Percentiles rank a stretch among this genome's conserved stretches.
phyloP scores from a whole-genome alignment of 30 jellyfish, hydroid and myxozoan species.

The Thelohanellus kitauei region DNA sequence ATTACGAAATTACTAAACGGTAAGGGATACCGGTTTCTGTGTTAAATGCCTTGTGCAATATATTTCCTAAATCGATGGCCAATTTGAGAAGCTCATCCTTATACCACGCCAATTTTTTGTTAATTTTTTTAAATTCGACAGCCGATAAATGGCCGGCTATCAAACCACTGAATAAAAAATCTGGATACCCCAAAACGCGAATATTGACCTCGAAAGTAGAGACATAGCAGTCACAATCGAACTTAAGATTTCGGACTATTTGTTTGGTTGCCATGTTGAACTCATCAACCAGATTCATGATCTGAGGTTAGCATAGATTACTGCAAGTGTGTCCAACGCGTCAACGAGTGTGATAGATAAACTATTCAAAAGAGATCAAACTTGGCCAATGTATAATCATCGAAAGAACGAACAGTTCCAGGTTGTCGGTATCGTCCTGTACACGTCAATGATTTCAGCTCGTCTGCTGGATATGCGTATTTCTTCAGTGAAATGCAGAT shows the following conservation, averaged over 20 bases:
- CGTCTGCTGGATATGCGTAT: slow-evolving; percentile 89
- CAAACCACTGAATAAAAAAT: slow-evolving; percentile 18
- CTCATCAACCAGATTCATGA: slow-evolving; percentile 25
- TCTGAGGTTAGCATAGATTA: no score
- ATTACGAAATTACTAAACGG: slow-evolving; percentile 50
- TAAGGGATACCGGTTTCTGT: slow-evolving; percentile 73
- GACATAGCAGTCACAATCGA: slow-evolving; percentile 56
- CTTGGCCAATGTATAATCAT: slow-evolving; percentile 75
- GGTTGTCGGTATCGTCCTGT: slow-evolving; percentile 64
- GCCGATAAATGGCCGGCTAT: slow-evolving; percentile 60
- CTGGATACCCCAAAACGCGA: slow-evolving; percentile 50
- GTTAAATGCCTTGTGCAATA: slow-evolving; percentile 37
- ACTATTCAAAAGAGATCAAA: slow-evolving; percentile 15
- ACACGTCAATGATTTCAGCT: slow-evolving; percentile 66
- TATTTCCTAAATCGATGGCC: slow-evolving; percentile 58
- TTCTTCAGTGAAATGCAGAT: no score
- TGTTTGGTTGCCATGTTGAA: slow-evolving; percentile 26
- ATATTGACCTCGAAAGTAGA: slow-evolving; percentile 74
- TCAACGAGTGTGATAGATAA: slow-evolving; percentile 67
- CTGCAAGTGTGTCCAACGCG: slow-evolving; percentile 75
- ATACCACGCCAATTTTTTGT: slow-evolving; percentile 40
- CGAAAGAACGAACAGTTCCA: slow-evolving; percentile 59
- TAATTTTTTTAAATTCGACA: slow-evolving; percentile 8
- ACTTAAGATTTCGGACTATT: slow-evolving; percentile 20
- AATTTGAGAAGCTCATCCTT: slow-evolving; percentile 20